Base-by-base conservation (phyloP, 2,888 invertebrate genomes). In the Drosophila mettleri region DNA sequence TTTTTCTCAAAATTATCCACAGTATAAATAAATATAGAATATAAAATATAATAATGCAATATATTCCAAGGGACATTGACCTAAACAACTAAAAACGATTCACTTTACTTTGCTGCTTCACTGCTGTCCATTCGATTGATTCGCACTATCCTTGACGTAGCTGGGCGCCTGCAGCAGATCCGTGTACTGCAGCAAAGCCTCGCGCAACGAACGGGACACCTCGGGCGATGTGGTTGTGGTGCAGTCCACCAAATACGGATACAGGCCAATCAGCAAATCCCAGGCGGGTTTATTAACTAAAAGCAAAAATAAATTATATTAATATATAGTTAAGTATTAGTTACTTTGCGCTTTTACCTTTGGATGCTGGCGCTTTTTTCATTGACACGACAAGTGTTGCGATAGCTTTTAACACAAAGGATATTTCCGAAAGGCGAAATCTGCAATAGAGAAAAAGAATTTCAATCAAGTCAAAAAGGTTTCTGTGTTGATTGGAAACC, bases 331-430 rank as follows among this genome's bases (percentile, higher is more conserved):
- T 20, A n/a, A 3, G 10, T 27, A 10, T 34, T 3, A 31, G 9
- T 10, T 22, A 8, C 33, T 14, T 1, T 6, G 5, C 1, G 1
- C 9, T 14, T 70, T 89, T 93, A 96, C 96, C 95, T 94, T 97
- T 97, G 58, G 95, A 95, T 52, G 95, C 94, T 18, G 98, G 96
- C 38, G 98, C 98, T 89, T 97, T 97, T 92, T 98, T 98, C 94
- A 99, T 95, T 4, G 98, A 97, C 53, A 96, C 95, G 7, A 98
- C 95, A 43, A 99, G 93, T 0, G 98, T 98, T 33, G 98, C 97
- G 59, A 98, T 95, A 58, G 98, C 98, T 92, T 98, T 98, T 58
- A 99, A 92, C 27, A 98, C 98, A 92, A 98, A 98, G 51, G 98
- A 97, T 92, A 99, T 98, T 93, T 99, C 98, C 3, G 98, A 97